These are phyloP conservation scores for Formica aserva DNA, from an alignment of 2,888 invertebrate species.

Conservation along the genomic window DNA sequence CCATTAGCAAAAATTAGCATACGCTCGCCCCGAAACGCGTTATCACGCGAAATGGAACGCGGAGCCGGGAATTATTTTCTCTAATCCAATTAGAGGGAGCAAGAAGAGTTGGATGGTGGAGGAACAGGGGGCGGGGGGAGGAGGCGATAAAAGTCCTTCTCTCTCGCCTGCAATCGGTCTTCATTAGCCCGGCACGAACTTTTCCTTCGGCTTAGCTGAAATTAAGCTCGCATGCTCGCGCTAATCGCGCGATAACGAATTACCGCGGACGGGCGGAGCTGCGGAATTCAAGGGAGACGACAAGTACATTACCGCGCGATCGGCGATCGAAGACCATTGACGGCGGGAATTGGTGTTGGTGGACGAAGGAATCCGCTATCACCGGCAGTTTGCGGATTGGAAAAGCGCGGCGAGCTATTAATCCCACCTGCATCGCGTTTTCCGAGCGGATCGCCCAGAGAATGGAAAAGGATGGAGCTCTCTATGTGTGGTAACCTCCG, in stretches of 20 bases:
- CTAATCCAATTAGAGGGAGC: slow-evolving; percentile 72
- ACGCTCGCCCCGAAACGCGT: slow-evolving; percentile 63
- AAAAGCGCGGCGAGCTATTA: slow-evolving; percentile 48
- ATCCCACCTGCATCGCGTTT: slow-evolving; percentile 43
- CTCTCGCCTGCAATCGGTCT: slow-evolving; percentile 74
- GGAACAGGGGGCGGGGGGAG: background rate
- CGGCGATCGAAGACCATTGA: slow-evolving; percentile 16
- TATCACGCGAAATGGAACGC: slow-evolving; percentile 67
- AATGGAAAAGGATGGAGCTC: background rate
- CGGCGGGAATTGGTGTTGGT: background rate
- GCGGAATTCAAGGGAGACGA: slow-evolving; percentile 8
- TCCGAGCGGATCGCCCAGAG: background rate
- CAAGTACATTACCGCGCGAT: slow-evolving; percentile 20
- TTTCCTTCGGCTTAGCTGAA: slow-evolving; percentile 76
- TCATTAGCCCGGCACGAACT: slow-evolving; percentile 75
- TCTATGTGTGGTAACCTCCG: background rate
- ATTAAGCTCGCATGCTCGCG: slow-evolving; percentile 78
- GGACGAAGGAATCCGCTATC: slow-evolving; percentile 33
- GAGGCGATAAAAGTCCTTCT: slow-evolving; percentile 74
- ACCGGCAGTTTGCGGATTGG: slow-evolving; percentile 46
- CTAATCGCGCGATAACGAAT: slow-evolving; percentile 81
- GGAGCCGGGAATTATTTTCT: slow-evolving; percentile 76
- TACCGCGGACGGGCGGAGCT: slow-evolving; percentile 57
- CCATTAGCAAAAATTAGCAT: slow-evolving; percentile 75
- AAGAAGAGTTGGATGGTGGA: background rate